Conservation (phyloP, 2,888 invertebrate species). For the Volucella inflata region DNA sequence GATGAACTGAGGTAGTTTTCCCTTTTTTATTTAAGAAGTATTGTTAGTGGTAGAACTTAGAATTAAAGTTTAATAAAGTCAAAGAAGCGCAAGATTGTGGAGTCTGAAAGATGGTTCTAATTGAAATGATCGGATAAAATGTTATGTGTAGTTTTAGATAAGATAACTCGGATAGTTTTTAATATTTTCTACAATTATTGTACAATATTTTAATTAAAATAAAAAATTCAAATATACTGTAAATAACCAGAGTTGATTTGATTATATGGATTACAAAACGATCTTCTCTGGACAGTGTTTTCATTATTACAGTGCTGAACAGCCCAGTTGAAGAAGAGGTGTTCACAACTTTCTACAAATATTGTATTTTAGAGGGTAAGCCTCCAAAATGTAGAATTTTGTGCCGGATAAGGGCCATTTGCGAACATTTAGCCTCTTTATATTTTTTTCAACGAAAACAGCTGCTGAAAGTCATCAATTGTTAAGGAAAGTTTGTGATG, state of each 20-base stretch:
- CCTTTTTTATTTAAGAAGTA: constrained; percentile 16
- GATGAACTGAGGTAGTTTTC: not conserved
- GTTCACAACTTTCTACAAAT: no score
- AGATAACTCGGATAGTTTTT: constrained; percentile 23
- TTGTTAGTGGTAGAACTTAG: constrained; percentile 62
- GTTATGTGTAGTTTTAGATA: not conserved
- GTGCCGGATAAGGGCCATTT: no score
- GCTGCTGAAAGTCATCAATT: no score
- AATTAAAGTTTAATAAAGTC: constrained; percentile 28
- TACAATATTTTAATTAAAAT: constrained; percentile 2
- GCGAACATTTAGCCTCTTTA: no score
- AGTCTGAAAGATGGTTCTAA: not conserved
- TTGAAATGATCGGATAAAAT: not conserved
- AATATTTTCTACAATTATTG: constrained; percentile 30
- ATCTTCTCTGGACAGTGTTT: no score
- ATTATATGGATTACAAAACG: no score
- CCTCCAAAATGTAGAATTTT: no score
- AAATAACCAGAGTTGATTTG: not conserved
- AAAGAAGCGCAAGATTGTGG: not conserved
- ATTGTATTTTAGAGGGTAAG: no score
- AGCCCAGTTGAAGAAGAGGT: no score
- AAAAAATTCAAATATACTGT: constrained; percentile 1
- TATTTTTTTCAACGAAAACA: no score
- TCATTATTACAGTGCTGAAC: no score
- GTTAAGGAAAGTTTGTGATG: no score